Percentiles rank a stretch among this genome's conserved stretches.
Evolutionary conservation across 2,113 vertebrate species (phyloP).

Genomic region (Chlorodrepanis virens): DNA sequence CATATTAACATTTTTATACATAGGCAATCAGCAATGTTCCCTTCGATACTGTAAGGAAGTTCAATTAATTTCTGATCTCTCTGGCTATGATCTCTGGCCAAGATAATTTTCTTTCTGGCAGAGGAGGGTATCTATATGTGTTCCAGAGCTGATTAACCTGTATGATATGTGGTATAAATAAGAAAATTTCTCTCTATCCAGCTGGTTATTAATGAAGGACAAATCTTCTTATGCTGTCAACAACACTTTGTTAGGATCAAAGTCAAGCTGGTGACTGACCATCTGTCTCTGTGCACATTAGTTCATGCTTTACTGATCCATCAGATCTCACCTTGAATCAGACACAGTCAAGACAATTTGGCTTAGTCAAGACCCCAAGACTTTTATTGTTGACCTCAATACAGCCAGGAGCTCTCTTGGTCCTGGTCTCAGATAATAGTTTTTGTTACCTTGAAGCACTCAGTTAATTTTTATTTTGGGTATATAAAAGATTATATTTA

Average conservation of each 20-base stretch:
- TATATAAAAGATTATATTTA: background rate
- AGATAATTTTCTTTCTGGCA: constrained; percentile 32
- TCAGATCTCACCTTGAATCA: background rate
- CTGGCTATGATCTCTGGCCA: background rate
- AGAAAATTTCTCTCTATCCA: background rate
- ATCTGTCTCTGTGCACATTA: background rate
- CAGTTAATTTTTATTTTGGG: background rate
- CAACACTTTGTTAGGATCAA: background rate
- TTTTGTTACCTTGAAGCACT: background rate
- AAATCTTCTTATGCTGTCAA: background rate
- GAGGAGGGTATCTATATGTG: background rate
- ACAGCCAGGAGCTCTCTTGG: background rate
- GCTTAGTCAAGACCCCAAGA: background rate
- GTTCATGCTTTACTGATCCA: background rate
- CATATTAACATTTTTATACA: background rate
- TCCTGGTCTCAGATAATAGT: background rate
- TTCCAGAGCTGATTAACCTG: background rate
- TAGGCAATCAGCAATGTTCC: background rate
- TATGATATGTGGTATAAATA: background rate
- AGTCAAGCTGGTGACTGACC: background rate
- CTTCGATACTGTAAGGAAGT: background rate
- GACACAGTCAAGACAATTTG: background rate
- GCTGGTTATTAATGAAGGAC: background rate
- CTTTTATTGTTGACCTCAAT: background rate
- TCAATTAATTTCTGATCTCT: background rate